Percentiles rank a stretch among this genome's conserved stretches.
These are phyloP conservation scores for Excalfactoria chinensis DNA, from an alignment of 2,113 vertebrate species.

Conservation along the genomic window DNA sequence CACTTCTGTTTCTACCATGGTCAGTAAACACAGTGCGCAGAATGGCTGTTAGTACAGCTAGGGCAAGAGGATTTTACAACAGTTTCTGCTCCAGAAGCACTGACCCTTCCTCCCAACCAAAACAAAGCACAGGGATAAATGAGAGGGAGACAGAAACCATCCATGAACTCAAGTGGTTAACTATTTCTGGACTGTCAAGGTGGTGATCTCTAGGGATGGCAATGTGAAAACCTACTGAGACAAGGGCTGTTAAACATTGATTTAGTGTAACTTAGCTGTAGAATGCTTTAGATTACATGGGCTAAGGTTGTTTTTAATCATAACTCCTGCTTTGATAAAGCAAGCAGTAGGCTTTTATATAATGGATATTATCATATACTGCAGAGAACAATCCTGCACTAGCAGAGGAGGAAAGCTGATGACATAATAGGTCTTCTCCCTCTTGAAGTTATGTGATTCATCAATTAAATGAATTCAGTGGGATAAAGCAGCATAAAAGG, in stretches of 20 bases:
- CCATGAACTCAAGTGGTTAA: background rate
- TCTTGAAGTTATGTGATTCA: conserved; percentile 45
- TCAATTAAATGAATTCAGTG: conserved; percentile 39
- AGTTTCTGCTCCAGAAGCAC: background rate
- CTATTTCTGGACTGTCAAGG: background rate
- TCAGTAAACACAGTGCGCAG: background rate
- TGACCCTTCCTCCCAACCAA: background rate
- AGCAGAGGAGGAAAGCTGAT: conserved; percentile 17
- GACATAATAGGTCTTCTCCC: conserved; percentile 46
- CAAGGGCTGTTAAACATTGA: conserved; percentile 25
- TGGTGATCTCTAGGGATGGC: conserved; percentile 33
- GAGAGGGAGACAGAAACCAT: background rate
- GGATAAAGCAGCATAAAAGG: conserved; percentile 14
- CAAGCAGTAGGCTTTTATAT: conserved; percentile 39
- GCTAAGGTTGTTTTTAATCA: conserved; percentile 21
- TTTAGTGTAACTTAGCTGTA: conserved; percentile 23
- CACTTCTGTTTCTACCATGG: background rate
- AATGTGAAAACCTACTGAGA: conserved; percentile 51
- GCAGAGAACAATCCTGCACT: conserved; percentile 2
- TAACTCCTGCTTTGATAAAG: background rate
- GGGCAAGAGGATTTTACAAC: background rate
- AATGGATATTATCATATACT: background rate
- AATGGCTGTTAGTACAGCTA: background rate
- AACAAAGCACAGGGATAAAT: background rate
- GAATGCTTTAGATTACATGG: conserved; percentile 47